Base-by-base conservation (phyloP, 1,140 invertebrate genomes). In the Cardiocondyla obscurior region DNA sequence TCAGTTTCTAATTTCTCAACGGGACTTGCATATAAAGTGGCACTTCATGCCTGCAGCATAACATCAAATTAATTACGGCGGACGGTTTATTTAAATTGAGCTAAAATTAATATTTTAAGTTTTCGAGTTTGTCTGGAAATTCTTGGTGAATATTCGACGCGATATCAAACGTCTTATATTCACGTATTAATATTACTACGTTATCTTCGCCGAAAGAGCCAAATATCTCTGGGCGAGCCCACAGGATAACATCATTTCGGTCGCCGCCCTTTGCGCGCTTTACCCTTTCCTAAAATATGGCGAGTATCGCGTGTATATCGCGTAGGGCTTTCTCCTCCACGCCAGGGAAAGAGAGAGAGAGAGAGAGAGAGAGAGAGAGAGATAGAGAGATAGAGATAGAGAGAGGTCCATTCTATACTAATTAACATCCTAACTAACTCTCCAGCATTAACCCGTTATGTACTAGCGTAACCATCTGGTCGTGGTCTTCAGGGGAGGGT, bases 351-450 rank as follows among this genome's bases (percentile, higher is more conserved):
- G 33, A 53, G 51, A 53, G 22, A 53, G 49, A 51, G n/a, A 51
- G 49, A 65, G 19, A 30, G 16, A 55, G 22, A 55, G 51, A 28
- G 33, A 53, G 51, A 53, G 22, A 53, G 49, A 51, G n/a, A 51
- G 49, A 65, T 8, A 30, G 16, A 55, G 22, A 55, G 51, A 28
- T 10, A 39, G 33, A 42, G 12, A 42, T 0, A 42, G 33, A 42
- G 58, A 72, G 30, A 55, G 22, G 74, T 79, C 62, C 36, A 77
- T 79, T 69, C 62, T 79, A 79, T 79, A 69, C 74, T 69, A 79
- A 79, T 79, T 79, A 79, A 79, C 74, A 30, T 79, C 62, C 46
- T 53, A 79, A 67, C 44, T 67, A 77, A 55, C 62, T 79, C 62
- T 55, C 46, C 46, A 33, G 33, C 46, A 67, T 79, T 79, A 79